These are phyloP conservation scores for Parotocinclus haroldoi DNA, from an alignment of 2,797 vertebrate genomes.

Conservation along the genomic window DNA sequence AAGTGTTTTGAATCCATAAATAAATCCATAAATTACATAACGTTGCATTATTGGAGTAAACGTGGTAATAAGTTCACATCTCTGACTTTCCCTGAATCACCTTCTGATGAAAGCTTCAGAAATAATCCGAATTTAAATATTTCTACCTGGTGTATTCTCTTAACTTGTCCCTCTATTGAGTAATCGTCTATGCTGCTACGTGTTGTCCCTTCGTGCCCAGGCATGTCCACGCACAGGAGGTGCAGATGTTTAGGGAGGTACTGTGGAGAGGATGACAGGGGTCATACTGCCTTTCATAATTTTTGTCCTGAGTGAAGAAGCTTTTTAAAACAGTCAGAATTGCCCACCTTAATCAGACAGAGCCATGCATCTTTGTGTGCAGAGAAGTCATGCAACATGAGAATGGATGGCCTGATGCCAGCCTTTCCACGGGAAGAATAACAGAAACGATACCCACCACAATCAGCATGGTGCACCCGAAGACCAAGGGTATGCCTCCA, in stretches of 20 bases:
- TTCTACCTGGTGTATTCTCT: slow-evolving; percentile 88
- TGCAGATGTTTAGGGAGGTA: slow-evolving; percentile 96
- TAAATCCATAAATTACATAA: too few relatives aligned
- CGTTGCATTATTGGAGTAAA: too few relatives aligned
- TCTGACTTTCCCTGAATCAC: too few relatives aligned
- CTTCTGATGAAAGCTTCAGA: not conserved
- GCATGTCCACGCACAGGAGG: slow-evolving; percentile 94
- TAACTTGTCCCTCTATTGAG: slow-evolving; percentile 86
- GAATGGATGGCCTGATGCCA: slow-evolving; percentile 80
- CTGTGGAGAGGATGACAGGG: slow-evolving; percentile 58
- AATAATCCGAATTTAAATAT: not conserved
- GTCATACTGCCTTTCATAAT: not conserved
- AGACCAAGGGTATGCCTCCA: slow-evolving; percentile 92
- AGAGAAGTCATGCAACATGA: slow-evolving; percentile 94
- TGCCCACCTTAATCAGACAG: slow-evolving; percentile 83
- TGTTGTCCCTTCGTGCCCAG: slow-evolving; percentile 92
- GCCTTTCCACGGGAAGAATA: slow-evolving; percentile 88
- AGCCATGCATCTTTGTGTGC: slow-evolving; percentile 96
- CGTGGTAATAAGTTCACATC: too few relatives aligned
- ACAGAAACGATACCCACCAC: slow-evolving; percentile 89
- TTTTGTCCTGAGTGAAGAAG: not conserved
- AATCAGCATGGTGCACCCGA: slow-evolving; percentile 79
- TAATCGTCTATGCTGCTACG: slow-evolving; percentile 87
- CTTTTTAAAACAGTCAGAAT: not conserved
- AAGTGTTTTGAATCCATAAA: too few relatives aligned